Evolutionary conservation across 2,888 invertebrate species (phyloP), one percentile per base, ranked within the genome.

Genomic region (Diarsia mendica): DNA sequence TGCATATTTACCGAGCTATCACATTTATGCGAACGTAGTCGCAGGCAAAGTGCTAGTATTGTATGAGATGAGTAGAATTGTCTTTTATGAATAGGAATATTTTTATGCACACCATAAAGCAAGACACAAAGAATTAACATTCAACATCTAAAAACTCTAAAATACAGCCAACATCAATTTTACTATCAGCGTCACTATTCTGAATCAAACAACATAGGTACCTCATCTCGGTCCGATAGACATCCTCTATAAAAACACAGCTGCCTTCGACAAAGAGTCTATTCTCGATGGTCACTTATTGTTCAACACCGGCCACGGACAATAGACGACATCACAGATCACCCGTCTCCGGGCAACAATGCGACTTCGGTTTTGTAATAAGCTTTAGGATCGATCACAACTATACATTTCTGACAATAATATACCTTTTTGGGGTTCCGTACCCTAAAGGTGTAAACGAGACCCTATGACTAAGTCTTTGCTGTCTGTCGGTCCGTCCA

Each of bases 201-300:
- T 46, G 1, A 77, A 77, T 90, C 87, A 89, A 91, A 90, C 84
- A 81, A 88, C 88, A 89, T 91, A n/a, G n/a, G n/a, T n/a, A 90
- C 89, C 89, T 91, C 91, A 92, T 91, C 89, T 90, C 89, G 92
- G 90, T 90, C 87, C 88, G 88, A 92, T 91, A 91, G 90, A 90
- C 87, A 93, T 91, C 91, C 90, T 93, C 92, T 92, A 94, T 93
- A 94, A 93, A 94, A 94, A 93, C 89, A 93, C 95, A 95, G 94
- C 95, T 95, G 95, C 92, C 88, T 83, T 85, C 86, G 91, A 94
- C 93, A 95, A 95, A 92, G 92, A 91, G 83, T 87, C 89, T 90
- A 91, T 91, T 92, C 92, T 91, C 92, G 91, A 93, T 94, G 96
- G 95, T 93, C 95, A 95, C 90, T 94, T 91, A 95, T 96, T 96